Evolutionary conservation across 2,888 invertebrate species (phyloP), one percentile per base, ranked within the genome.

Genomic region (Drosophila subquinaria): DNA sequence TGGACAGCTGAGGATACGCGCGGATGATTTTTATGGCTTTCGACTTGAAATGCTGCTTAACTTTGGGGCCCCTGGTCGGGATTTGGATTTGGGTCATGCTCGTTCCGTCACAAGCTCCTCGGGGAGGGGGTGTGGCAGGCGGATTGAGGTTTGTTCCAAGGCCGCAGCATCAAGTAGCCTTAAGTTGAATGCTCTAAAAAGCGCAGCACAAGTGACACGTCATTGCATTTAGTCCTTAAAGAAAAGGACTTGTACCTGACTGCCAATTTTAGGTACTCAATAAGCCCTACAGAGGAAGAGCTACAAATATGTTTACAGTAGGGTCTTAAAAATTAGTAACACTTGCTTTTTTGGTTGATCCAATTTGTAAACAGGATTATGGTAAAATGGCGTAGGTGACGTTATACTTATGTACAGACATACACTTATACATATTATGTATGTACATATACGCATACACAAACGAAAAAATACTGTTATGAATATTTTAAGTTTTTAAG

Each of bases 21-120:
- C 8, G 45, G 9, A 55, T 62, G 36, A 64, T 56, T 76, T 51
- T 59, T 17, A 52, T 51, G 50, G 59, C 45, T 57, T 75, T 57
- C 36, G 57, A 59, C 40, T 74, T 69, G 75, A 69, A 45, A 57
- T 40, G 65, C 55, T 51, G 55, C 64, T 69, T 42, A 50, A 52
- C 74, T 79, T 59, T 63, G 56, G 48, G 59, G 48, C 36, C 57
- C 23, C 61, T 74, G 65, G 33, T 63, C 42, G 42, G 56, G 70
- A 76, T 79, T 17, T 17, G 17, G 17, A 17, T 17, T 76, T 76
- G 79, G 76, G 76, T 76, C 76, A 76, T 55, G 64, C 79, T 61
- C 27, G 47, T 62, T 36, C 27, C 17, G 35, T 23, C 45, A 45
- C 27, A 47, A 33, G 13, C 17, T 35, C 11, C 30, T 30, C 17